Percentiles rank a stretch among this genome's conserved stretches.
These are phyloP conservation scores for Amitus sp. DNA, from an alignment of 2,888 invertebrate species.

Conservation along the genomic window DNA sequence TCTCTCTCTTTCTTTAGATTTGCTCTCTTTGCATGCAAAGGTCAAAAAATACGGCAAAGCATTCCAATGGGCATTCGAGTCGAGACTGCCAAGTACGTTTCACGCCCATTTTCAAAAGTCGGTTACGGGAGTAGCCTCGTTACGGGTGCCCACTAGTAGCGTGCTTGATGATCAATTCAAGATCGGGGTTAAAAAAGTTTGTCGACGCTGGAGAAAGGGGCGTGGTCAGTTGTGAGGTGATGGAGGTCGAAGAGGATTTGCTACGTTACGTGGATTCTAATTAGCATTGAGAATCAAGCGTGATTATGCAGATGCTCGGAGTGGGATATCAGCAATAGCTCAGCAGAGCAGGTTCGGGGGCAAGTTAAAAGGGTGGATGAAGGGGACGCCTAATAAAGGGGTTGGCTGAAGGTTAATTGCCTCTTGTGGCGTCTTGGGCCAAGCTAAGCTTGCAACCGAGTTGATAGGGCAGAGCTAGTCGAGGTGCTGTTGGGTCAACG, in stretches of 20 bases:
- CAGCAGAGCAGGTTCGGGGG: conserved; percentile 21
- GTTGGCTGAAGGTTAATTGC: conserved; percentile 62
- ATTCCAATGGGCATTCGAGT: too few relatives aligned
- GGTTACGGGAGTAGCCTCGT: not conserved
- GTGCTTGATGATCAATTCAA: not conserved
- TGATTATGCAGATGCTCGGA: conserved; percentile 61
- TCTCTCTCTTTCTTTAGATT: not conserved
- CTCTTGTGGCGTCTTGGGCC: conserved; percentile 58
- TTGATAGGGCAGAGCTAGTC: conserved; percentile 44
- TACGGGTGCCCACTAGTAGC: not conserved
- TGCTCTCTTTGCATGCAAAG: too few relatives aligned
- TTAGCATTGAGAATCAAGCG: conserved; percentile 63
- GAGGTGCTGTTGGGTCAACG: conserved; percentile 44
- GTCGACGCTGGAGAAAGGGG: conserved; percentile 28
- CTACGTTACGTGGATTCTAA: conserved; percentile 57
- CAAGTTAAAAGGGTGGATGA: conserved; percentile 36
- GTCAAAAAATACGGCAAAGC: too few relatives aligned
- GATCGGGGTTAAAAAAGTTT: conserved; percentile 22
- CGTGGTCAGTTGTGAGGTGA: conserved; percentile 47
- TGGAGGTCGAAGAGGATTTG: conserved; percentile 57
- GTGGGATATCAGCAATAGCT: conserved; percentile 53
- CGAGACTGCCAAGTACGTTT: too few relatives aligned
- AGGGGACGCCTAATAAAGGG: conserved; percentile 43
- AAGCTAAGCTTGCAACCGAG: conserved; percentile 50
- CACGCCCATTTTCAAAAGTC: too few relatives aligned